Conservation (phyloP, 2,888 invertebrate species). For the Diogma glabrata region DNA sequence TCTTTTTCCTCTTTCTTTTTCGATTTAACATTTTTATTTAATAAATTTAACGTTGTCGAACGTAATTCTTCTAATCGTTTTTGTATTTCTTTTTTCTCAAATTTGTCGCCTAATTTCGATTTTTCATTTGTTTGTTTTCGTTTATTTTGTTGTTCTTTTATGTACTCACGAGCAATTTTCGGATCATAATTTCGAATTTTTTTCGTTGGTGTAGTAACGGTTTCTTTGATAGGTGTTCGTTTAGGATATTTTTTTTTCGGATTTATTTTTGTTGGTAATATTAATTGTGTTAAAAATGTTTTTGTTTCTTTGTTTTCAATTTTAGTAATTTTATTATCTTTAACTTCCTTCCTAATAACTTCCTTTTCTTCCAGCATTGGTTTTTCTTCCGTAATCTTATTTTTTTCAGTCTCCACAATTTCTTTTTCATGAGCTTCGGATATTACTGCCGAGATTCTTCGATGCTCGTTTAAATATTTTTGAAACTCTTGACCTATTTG, state of each 20-base stretch:
- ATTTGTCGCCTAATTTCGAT: slow-evolving; percentile 28
- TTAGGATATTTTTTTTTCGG: too few species aligned
- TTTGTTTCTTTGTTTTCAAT: too few species aligned
- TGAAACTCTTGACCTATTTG: neutral
- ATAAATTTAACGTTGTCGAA: slow-evolving; percentile 35
- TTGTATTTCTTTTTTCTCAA: slow-evolving; percentile 34
- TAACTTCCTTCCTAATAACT: too few species aligned
- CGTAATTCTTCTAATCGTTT: slow-evolving; percentile 38
- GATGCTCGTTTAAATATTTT: neutral
- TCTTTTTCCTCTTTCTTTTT: slow-evolving; percentile 21
- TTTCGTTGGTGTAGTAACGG: neutral
- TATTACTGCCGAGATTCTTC: too few species aligned
- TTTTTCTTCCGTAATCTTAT: too few species aligned
- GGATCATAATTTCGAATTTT: slow-evolving; percentile 37
- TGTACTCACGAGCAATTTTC: slow-evolving; percentile 42
- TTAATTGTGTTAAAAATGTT: too few species aligned
- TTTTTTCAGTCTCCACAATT: too few species aligned
- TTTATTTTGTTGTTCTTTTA: slow-evolving; percentile 43
- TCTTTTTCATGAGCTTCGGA: too few species aligned
- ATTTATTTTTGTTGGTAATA: too few species aligned
- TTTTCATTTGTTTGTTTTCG: slow-evolving; percentile 32
- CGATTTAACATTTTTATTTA: slow-evolving; percentile 34
- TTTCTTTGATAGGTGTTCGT: neutral
- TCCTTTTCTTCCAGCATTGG: too few species aligned
- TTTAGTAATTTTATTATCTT: too few species aligned